Conservation (phyloP, 2,888 invertebrate species). For the Sesamia inferens region DNA sequence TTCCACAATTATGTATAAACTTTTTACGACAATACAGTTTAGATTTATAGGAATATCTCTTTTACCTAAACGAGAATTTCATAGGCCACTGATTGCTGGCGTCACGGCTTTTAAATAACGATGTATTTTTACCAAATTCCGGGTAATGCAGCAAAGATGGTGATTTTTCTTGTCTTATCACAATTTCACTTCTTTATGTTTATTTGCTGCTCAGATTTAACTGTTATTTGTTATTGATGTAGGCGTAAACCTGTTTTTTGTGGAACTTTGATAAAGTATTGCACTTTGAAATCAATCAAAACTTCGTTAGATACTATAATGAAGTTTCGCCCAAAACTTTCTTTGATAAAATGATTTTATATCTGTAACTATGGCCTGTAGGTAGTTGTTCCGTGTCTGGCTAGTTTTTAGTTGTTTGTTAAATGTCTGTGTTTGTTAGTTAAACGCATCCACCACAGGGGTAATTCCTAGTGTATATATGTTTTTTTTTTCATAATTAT, state of each 20-base stretch:
- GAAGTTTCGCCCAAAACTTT: not conserved
- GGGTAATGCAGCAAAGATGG: constrained; percentile 36
- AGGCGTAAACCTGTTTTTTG: not conserved
- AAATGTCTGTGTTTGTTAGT: no score
- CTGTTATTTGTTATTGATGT: constrained; percentile 21
- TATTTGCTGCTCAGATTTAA: not conserved
- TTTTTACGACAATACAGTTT: constrained; percentile 22
- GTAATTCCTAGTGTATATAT: no score
- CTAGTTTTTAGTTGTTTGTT: no score
- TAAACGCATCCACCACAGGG: no score
- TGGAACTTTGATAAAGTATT: not conserved
- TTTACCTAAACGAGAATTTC: constrained; percentile 26
- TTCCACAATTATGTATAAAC: constrained; percentile 20
- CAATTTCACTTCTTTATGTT: constrained; percentile 20
- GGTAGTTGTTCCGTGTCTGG: no score
- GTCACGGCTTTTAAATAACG: constrained; percentile 14
- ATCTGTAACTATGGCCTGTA: not conserved
- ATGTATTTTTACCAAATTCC: constrained; percentile 13
- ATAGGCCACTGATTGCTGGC: constrained; percentile 31
- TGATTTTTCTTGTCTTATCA: constrained; percentile 18
- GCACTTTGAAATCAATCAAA: not conserved
- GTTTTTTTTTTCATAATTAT: no score
- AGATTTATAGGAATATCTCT: constrained; percentile 7
- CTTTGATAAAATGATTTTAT: not conserved
- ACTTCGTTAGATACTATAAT: not conserved